Conservation (phyloP, 1,140 invertebrate species). For the Paracyclopina nana region DNA sequence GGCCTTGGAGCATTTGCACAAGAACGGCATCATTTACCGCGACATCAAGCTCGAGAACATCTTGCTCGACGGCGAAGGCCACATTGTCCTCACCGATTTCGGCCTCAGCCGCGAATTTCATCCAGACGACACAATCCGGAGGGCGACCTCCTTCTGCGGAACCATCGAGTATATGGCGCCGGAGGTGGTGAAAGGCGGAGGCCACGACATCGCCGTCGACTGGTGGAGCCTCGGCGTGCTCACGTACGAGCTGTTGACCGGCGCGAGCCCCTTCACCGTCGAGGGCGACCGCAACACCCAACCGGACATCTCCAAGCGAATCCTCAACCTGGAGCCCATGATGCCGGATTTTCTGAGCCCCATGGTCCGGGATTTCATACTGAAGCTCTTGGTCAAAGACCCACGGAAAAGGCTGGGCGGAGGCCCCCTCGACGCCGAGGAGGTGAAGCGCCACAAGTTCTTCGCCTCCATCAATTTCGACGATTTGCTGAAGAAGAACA, state of each 20-base stretch:
- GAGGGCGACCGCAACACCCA: constrained; percentile 79
- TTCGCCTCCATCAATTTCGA: constrained; percentile 58
- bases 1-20: constrained; percentile 72
- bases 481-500: constrained; percentile 44
- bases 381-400: constrained; percentile 64
- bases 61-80: constrained; percentile 59
- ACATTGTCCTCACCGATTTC: constrained; percentile 54
- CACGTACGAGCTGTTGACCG: constrained; percentile 87
- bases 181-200: constrained; percentile 62
- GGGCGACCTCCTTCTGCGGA: constrained; percentile 91
- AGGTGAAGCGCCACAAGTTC: constrained; percentile 66
- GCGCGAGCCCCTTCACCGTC: constrained; percentile 89
- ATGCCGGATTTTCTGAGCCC: constrained; percentile 49
- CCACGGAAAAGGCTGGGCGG: constrained; percentile 62
- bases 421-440: constrained; percentile 50
- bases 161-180: constrained; percentile 94
- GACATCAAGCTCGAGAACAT: constrained; percentile 91
- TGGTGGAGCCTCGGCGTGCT: constrained; percentile 97
- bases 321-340: constrained; percentile 61
- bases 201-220: constrained; percentile 76
- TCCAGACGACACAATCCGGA: constrained; percentile 33
- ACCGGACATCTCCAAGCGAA: constrained; percentile 68
- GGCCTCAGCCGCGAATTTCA: constrained; percentile 41
- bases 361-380: constrained; percentile 42
- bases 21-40: constrained; percentile 83